A percentile compares a stretch with the other conserved stretches of the same genome.
These are phyloP conservation scores for Peromyscus californicus DNA, from an alignment of 2,113 vertebrate genomes.

Conservation along the genomic window DNA sequence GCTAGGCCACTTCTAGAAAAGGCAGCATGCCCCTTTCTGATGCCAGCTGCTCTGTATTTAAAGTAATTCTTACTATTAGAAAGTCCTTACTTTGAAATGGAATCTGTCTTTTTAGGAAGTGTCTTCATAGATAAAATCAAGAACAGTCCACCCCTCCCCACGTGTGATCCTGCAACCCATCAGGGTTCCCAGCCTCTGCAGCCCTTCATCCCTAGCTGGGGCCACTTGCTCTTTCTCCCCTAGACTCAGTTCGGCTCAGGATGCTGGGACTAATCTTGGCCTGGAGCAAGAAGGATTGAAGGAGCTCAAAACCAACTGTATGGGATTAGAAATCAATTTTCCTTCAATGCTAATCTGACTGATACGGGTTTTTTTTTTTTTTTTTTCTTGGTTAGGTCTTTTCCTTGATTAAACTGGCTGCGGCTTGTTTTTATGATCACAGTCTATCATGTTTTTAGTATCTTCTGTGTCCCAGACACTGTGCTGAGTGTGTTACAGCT, in stretches of 20 bases:
- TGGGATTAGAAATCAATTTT: constrained; percentile 76
- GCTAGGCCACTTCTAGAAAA: neutral
- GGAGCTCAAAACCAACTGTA: constrained; percentile 43
- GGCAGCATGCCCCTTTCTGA: neutral
- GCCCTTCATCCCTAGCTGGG: neutral
- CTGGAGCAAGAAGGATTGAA: constrained; percentile 40
- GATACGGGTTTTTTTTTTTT: neutral
- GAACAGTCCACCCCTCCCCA: neutral
- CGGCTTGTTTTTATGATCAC: constrained; percentile 32
- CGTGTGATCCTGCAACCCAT: neutral
- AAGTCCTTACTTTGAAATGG: constrained; percentile 29
- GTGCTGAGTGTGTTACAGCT: neutral
- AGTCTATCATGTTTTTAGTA: neutral
- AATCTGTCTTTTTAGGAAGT: neutral
- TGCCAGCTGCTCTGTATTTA: neutral
- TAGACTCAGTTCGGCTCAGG: neutral
- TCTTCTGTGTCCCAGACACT: neutral
- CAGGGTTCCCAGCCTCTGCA: neutral
- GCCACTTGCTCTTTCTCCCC: neutral
- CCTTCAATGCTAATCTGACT: constrained; percentile 64
- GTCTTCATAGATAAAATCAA: neutral
- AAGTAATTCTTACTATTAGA: constrained; percentile 2
- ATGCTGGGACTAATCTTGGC: constrained; percentile 42
- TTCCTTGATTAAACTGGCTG: constrained; percentile 33
- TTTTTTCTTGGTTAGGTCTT: neutral